Conservation (phyloP, 2,797 vertebrate genomes). For the Chaetodon trifasciatus region DNA sequence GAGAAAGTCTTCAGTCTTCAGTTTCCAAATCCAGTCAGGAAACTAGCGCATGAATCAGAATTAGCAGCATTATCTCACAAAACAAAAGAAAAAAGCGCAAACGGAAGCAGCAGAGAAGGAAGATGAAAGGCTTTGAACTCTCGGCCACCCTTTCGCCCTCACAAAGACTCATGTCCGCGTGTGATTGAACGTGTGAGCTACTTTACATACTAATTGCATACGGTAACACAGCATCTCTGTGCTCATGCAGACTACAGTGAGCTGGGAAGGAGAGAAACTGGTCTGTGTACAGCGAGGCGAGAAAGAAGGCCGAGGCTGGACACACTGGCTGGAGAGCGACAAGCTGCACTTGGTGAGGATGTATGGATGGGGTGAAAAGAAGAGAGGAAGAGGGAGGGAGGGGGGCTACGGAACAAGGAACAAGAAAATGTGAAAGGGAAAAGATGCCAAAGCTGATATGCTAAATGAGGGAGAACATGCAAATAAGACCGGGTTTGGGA, state of each 20-base stretch:
- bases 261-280: conserved; percentile 92
- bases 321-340: conserved; percentile 93
- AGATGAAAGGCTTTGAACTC: background rate
- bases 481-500: conserved; percentile 33
- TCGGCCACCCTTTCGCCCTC: background rate
- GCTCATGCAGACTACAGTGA: conserved; percentile 88
- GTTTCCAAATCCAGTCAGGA: background rate
- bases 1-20: background rate
- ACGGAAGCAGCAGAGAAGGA: conserved; percentile 1
- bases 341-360: conserved; percentile 89
- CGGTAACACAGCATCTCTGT: conserved; percentile 32
- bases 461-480: conserved; percentile 37
- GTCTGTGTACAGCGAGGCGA: conserved; percentile 92
- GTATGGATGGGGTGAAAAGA: background rate
- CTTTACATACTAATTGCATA: conserved; percentile 53
- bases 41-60: background rate
- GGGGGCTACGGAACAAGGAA: conserved; percentile 44
- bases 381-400: background rate
- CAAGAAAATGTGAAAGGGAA: background rate
- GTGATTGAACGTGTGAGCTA: conserved; percentile 15
- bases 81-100: background rate
- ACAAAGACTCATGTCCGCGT: conserved; percentile 23
- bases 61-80: background rate
- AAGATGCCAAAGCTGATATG: conserved; percentile 39
- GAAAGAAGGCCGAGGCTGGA: conserved; percentile 94